These are phyloP conservation scores for Buceros bicornis DNA, from an alignment of 2,797 vertebrate genomes.

Conservation along the genomic window DNA sequence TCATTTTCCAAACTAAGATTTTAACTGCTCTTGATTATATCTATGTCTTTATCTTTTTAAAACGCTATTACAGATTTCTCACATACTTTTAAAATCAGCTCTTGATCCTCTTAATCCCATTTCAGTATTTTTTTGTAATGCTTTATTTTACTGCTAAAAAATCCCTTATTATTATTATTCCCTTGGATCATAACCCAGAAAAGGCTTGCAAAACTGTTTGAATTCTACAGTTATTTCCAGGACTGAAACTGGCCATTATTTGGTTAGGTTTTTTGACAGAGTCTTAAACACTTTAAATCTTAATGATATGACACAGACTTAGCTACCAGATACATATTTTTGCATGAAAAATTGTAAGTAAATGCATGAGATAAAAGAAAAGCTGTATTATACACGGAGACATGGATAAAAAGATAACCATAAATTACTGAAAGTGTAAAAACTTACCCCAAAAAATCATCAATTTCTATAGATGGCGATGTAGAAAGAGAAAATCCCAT, in stretches of 20 bases:
- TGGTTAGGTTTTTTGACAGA: neutral
- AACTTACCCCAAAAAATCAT: constrained; percentile 32
- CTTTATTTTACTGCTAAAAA: neutral
- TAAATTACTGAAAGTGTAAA: neutral
- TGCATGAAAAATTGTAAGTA: neutral
- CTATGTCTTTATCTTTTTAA: fast-evolving
- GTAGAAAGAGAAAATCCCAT: constrained; percentile 47
- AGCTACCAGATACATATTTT: neutral
- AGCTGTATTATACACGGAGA: neutral
- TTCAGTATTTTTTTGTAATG: neutral
- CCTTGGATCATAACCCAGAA: neutral
- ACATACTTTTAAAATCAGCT: neutral
- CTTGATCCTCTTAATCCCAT: neutral
- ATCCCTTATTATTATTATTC: neutral
- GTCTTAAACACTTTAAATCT: neutral
- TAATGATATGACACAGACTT: neutral
- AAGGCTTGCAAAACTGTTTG: neutral
- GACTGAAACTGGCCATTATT: neutral
- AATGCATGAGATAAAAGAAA: neutral
- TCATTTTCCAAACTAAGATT: neutral
- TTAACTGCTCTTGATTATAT: neutral
- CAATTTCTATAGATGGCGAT: neutral
- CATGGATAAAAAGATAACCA: neutral
- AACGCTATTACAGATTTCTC: neutral
- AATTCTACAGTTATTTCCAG: neutral